Evolutionary conservation across 1,140 invertebrate genomes (phyloP).

Genomic region (Yoshiicerus persimilis): DNA sequence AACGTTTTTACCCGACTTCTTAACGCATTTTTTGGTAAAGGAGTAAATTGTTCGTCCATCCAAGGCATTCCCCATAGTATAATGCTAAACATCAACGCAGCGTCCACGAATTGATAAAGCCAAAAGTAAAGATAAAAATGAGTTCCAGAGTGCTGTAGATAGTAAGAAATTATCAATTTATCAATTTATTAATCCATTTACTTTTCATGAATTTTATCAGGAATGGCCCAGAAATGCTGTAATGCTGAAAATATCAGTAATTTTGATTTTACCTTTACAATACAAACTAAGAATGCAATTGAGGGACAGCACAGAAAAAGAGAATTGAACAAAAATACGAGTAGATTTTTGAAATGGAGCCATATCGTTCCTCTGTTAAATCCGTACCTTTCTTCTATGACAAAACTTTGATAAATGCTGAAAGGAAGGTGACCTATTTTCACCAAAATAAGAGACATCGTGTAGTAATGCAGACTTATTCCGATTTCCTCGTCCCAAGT

Average conservation of each 20-base stretch:
- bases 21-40: neutral
- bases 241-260: too few relatives aligned
- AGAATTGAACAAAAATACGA: neutral
- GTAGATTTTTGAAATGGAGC: neutral
- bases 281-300: too few relatives aligned
- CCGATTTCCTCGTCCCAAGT: neutral
- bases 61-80: neutral
- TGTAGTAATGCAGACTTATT: neutral
- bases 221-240: too few relatives aligned
- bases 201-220: too few relatives aligned
- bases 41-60: neutral
- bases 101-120: neutral
- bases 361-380: neutral
- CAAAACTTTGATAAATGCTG: neutral
- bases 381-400: neutral
- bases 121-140: neutral
- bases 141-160: neutral
- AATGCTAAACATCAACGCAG: neutral
- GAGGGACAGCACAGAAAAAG: neutral
- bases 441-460: neutral
- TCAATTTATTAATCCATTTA: too few relatives aligned
- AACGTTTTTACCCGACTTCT: neutral
- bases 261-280: too few relatives aligned
- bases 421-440: neutral
- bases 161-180: too few relatives aligned